Base-by-base conservation (phyloP, 2,797 vertebrate species). In the Malacoraja senta region DNA sequence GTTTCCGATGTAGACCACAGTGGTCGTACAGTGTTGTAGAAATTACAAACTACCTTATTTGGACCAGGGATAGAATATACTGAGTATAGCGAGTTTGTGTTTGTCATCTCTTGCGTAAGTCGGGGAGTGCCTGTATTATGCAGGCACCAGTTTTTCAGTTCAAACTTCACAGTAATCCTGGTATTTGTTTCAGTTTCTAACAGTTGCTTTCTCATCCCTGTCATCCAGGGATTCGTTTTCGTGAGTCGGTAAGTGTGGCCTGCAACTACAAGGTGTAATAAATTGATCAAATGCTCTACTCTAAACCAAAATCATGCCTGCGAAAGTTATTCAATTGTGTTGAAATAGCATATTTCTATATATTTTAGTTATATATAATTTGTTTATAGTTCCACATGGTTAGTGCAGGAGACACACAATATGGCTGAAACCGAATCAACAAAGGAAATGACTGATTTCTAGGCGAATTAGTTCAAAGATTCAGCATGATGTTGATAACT, bases 81-180 rank as follows among this genome's bases (percentile, higher is more conserved):
- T 53, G 44, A 53, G 44, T 53, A 53, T 53, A 53, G 44, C 44
- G 44, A 53, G 44, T 53, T 53, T 53, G 44, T 53, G 44, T 53
- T 53, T 53, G 44, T 53, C 44, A 53, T 53, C 44, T 53, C 44
- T 53, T 53, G 44, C 44, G 44, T 53, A 53, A 53, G 44, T 53
- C 44, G 0, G 44, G 44, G 44, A 53, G 44, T 74, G 24, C 21
- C 24, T 7, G 24, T 21, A 92, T 74, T 92, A 13, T 58, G 38
- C 90, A 76, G 71, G 38, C 58, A 91, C 32, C 68, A 91, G 68
- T 44, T 91, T 91, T 72, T 91, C 68, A 91, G 35, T 71, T 91
- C 88, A 71, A 72, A 72, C 68, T 91, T 91, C 90, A 91, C 24
- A 10, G 21, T 74, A 29, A 7, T 74, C 90, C 38, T 68, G 63